Base-by-base conservation (phyloP, 53 echinoderm and acorn worm genomes). In the Zoroaster sp. region DNA sequence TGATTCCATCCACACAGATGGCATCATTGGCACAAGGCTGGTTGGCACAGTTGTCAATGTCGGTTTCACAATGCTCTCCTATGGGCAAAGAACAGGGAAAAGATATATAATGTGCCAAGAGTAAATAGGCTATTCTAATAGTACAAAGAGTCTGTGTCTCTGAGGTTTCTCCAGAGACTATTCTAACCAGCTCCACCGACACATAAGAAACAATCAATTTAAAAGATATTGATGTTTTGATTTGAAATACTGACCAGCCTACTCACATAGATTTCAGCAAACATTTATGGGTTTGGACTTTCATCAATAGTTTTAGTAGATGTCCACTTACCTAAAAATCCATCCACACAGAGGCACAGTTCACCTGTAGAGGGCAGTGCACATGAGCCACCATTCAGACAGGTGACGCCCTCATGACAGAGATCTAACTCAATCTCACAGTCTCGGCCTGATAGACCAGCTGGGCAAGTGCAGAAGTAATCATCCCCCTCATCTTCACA, bases 341-440 rank as follows among this genome's bases (percentile, higher is more conserved):
- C 88, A 23, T 38, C 54, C 34, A 30, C 11, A 76, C 88, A 87
- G 31, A 38, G 40, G 39, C 88, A 87, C 39, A 59, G n/a, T 42
- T 74, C 54, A 31, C 59, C 82, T 43, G 32, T 44, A 67, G 82
- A 82, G 68, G 82, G 82, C 82, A 40, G 20, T 40, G 51, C 20
- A 46, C 90, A 93, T 9, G 40, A 34, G 4, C 90, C 93, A 46
- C 81, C 90, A 73, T 93, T 93, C 4, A 70, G 70, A 70, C 93
- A 93, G 9, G 93, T 90, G 9, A 41, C 78, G 12, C 90, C 86
- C 5, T 68, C 68, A 3, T 12, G 32, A 39, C 94, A 94, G 17
- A 67, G 74, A 77, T 92, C 92, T 35, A 89, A 46, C 72, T 81
- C 54, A 30, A 89, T 75, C 75, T 92, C 89, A 77, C 94, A 94